Evolutionary conservation across 2,113 vertebrate species (phyloP).

Genomic region (Cyprinus carpio): DNA sequence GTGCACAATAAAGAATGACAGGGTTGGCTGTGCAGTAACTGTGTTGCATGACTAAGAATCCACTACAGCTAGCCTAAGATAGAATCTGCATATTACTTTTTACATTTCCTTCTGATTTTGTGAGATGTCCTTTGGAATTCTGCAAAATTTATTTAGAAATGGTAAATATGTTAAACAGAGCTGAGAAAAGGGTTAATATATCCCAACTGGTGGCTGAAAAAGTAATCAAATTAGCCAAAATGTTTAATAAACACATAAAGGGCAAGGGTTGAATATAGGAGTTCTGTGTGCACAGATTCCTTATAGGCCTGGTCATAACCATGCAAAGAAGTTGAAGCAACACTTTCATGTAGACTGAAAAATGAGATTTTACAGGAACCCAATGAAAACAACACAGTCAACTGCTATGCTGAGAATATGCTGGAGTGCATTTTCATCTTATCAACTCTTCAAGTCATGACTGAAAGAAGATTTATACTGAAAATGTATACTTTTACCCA

Average conservation of each 20-base stretch:
- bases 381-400: too few relatives aligned
- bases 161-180: too few relatives aligned
- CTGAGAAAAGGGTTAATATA: too few relatives aligned
- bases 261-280: background rate
- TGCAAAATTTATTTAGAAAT: background rate
- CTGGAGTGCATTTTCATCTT: too few relatives aligned
- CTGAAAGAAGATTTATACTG: background rate
- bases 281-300: background rate
- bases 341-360: too few relatives aligned
- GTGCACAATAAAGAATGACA: slow-evolving; percentile 20
- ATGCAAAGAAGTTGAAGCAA: too few relatives aligned
- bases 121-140: background rate
- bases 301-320: background rate
- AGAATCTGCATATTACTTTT: background rate
- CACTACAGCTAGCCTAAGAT: background rate
- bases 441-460: background rate
- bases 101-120: background rate
- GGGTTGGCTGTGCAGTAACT: background rate
- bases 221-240: background rate
- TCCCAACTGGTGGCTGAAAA: background rate
- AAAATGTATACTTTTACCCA: background rate
- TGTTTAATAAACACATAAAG: background rate
- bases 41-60: slow-evolving; percentile 10
- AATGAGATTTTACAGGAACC: too few relatives aligned
- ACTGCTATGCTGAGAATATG: too few relatives aligned